Evolutionary conservation across 2,113 vertebrate species (phyloP).

Genomic region (Lanius collurio): DNA sequence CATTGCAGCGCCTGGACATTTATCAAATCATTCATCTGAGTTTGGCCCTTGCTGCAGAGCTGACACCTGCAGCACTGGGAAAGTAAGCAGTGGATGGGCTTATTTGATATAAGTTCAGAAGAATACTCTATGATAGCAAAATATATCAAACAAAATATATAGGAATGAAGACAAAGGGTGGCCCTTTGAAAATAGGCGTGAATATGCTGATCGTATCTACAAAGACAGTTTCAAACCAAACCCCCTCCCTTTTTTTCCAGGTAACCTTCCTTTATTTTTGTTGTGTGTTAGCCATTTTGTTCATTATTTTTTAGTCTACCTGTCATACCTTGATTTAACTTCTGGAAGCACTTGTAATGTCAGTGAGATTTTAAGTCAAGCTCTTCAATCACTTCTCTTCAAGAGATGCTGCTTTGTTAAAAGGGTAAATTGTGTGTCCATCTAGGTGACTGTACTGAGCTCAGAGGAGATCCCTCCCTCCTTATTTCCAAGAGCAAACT

Average conservation of each 20-base stretch:
- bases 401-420: neutral
- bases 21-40: neutral
- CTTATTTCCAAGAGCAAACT: neutral
- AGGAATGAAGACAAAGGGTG: neutral
- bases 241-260: neutral
- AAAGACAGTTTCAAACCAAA: neutral
- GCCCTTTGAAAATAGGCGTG: neutral
- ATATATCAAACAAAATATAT: neutral
- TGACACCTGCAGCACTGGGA: neutral
- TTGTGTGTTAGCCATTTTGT: neutral
- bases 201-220: neutral
- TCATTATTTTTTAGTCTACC: neutral
- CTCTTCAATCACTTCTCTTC: neutral
- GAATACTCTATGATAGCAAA: neutral
- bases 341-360: neutral
- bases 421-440: neutral
- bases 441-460: neutral
- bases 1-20: neutral
- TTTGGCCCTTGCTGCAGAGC: neutral
- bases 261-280: neutral
- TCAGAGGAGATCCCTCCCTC: neutral
- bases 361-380: neutral
- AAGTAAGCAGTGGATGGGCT: neutral
- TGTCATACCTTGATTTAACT: neutral
- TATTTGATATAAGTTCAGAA: neutral